Evolutionary conservation across 2,797 vertebrate species (phyloP).

Genomic region (Sebastes nivosus): DNA sequence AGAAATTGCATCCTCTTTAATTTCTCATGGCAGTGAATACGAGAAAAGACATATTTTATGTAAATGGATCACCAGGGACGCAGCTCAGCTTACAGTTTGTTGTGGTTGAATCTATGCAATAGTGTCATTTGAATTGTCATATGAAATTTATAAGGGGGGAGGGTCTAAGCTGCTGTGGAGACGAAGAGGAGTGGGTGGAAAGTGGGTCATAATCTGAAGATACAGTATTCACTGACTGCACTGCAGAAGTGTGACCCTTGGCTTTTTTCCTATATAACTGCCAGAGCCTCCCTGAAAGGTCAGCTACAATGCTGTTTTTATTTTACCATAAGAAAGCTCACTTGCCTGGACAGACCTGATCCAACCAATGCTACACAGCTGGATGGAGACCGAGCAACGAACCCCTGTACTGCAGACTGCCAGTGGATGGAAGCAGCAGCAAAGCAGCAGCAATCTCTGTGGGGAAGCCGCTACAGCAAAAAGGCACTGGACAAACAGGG

Average conservation of each 20-base stretch:
- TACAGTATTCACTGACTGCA: constrained; percentile 1
- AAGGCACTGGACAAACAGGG: not conserved
- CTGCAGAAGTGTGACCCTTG: constrained; percentile 22
- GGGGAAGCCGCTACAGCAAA: constrained; percentile 6
- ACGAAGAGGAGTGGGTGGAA: constrained; percentile 34
- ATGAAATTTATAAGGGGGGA: constrained; percentile 62
- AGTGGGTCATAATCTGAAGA: constrained; percentile 67
- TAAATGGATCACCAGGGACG: constrained; percentile 23
- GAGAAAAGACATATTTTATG: not conserved
- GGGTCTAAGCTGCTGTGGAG: constrained; percentile 28
- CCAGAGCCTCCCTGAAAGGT: constrained; percentile 28
- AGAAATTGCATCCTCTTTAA: not conserved
- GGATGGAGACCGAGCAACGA: constrained; percentile 14
- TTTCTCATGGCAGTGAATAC: constrained; percentile 41
- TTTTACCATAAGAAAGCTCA: constrained; percentile 2
- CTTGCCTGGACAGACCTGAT: not conserved
- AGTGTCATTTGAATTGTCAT: constrained; percentile 52
- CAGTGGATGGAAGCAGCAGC: not conserved
- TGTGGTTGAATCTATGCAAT: constrained; percentile 39
- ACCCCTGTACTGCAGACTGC: not conserved
- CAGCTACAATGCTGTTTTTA: constrained; percentile 9
- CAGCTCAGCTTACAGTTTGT: constrained; percentile 31
- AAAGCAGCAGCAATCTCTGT: not conserved
- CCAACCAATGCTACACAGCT: constrained; percentile 14
- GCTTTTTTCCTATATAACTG: not conserved